Conservation (phyloP, 2,888 invertebrate genomes). For the Lucinisca nassula region DNA sequence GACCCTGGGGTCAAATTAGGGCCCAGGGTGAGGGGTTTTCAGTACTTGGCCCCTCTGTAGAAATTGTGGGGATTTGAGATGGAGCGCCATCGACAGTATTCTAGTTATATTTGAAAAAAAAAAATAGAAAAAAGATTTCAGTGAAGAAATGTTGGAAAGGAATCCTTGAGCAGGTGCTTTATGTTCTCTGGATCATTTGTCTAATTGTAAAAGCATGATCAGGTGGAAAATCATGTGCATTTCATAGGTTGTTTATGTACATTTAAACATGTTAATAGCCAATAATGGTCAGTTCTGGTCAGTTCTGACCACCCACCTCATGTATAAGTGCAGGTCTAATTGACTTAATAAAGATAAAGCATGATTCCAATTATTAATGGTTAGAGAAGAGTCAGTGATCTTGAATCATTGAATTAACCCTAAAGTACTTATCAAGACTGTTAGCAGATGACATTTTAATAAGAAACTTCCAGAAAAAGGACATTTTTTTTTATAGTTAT, state of each 20-base stretch:
- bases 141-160: no score
- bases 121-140: no score
- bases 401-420: neutral
- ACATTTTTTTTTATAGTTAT: no score
- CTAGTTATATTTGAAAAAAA: no score
- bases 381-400: neutral
- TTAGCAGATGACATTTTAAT: no score
- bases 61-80: no score
- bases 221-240: neutral
- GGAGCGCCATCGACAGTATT: no score
- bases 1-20: no score
- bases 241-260: constrained; percentile 7
- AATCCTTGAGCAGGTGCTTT: constrained; percentile 7
- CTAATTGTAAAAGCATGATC: neutral
- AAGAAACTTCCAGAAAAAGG: no score
- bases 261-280: constrained; percentile 11
- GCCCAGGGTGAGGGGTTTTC: no score
- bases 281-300: neutral
- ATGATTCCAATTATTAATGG: neutral
- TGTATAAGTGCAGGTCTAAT: neutral
- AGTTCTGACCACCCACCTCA: constrained; percentile 9
- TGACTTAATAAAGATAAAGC: neutral
- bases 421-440: no score
- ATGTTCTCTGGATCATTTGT: constrained; percentile 2
- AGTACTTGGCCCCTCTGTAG: no score